Evolutionary conservation across 2,113 vertebrate genomes (phyloP), one percentile per base, ranked within the genome.

Genomic region (Mirza zaza): DNA sequence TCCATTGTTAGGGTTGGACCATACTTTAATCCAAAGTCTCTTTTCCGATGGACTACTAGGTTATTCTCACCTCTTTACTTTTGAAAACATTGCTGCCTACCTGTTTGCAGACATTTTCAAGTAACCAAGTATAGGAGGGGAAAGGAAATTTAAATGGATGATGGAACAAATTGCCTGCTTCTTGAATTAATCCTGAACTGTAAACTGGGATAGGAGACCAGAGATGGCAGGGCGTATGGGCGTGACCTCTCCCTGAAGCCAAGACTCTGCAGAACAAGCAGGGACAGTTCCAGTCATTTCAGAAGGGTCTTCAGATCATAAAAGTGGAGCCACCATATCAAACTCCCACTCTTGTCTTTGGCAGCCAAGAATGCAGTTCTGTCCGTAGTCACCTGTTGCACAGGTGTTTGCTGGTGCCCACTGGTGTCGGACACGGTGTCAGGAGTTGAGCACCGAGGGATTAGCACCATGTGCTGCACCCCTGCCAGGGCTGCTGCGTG

Each of bases 401-500:
- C 48, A 27, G 42, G 8, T 25, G 4, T 4, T 15, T 34, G 3
- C 11, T 39, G 48, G 27, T 4, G 14, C 45, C 8, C 17, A 0
- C 15, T 63, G 0, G 12, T 34, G 15, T 2, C 3, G 2, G 12
- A 29, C 15, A 29, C 9, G 12, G 0, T 9, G 39, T 17, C 14
- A 39, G 61, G 48, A 52, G 17, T 3, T 6, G 45, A 71, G 34
- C 39, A 4, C 8, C 7, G 27, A 2, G 32, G 32, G 20, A 0
- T 6, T 52, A 4, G 8, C 12, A 27, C 12, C 32, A 6, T n/a
- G 23, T n/a, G 57, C 8, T 50, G 0, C 0, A n/a, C 13, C 29
- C 11, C n/a, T 79, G 34, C 55, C 42, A 9, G n/a, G 34, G 15
- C 6, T 21, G 6, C 12, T 1, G 3, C 18, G 0, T 39, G 9